Evolutionary conservation across 2,888 invertebrate species (phyloP).

Genomic region (Drosophila emarginata): DNA sequence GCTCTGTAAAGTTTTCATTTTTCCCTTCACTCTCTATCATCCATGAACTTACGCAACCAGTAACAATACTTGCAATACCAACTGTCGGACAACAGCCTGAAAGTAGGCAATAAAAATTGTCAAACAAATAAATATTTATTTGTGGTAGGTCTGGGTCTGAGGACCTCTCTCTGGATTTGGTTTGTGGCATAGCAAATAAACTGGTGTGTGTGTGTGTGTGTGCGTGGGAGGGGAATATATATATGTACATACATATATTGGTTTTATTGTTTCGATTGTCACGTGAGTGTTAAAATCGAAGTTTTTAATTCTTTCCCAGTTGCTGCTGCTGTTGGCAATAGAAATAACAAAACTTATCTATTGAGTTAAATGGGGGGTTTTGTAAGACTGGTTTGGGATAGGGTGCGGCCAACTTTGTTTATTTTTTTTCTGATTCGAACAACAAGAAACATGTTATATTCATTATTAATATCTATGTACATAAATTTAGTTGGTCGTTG

Average conservation of each 20-base stretch:
- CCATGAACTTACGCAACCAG: background rate
- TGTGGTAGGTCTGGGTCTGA: slow-evolving; percentile 46
- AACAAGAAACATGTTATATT: slow-evolving; percentile 38
- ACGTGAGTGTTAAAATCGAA: slow-evolving; percentile 25
- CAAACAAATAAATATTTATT: slow-evolving; percentile 71
- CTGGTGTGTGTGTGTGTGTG: slow-evolving; percentile 39
- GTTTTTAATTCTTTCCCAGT: slow-evolving; percentile 41
- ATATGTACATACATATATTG: slow-evolving; percentile 31
- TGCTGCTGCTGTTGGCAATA: background rate
- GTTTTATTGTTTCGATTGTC: slow-evolving; percentile 39
- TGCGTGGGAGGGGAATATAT: slow-evolving; percentile 26
- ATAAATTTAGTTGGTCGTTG: slow-evolving; percentile 65
- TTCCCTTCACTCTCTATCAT: slow-evolving; percentile 10
- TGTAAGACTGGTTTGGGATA: background rate
- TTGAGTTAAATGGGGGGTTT: slow-evolving; percentile 14
- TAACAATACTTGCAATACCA: slow-evolving; percentile 6
- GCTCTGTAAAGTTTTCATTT: slow-evolving; percentile 40
- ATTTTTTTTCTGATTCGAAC: background rate
- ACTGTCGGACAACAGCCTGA: slow-evolving; percentile 41
- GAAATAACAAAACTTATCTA: slow-evolving; percentile 24
- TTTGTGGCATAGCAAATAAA: slow-evolving; percentile 18
- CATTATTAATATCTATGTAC: slow-evolving; percentile 70
- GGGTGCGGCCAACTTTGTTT: background rate
- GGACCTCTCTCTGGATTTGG: background rate
- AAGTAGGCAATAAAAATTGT: slow-evolving; percentile 72